Base-by-base conservation (phyloP, 2,888 invertebrate species). In the Andrena chrysosceles region DNA sequence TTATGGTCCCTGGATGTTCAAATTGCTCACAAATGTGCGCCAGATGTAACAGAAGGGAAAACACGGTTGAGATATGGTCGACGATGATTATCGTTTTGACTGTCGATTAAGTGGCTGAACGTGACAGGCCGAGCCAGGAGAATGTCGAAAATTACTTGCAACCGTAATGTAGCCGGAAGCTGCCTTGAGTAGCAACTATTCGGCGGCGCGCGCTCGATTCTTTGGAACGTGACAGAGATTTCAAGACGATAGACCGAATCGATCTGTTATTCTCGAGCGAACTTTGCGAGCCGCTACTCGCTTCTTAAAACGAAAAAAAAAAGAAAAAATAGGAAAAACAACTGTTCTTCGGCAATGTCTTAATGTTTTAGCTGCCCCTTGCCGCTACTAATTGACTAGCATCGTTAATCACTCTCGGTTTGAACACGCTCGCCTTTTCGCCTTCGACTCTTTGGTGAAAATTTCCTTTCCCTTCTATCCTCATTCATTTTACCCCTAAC, bases 341-440 rank as follows among this genome's bases (percentile, higher is more conserved):
- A 31, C 33, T 59, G 16, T 74, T 76, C 59, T 54, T 48, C 66
- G 71, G 74, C 63, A 76, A 72, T 75, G 63, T 75, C 67, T 87
- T 84, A 83, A 86, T 42, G 84, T 77, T 84, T 76, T 83, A 85
- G 85, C 86, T 87, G 85, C 77, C 85, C 81, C 60, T 84, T 87
- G 90, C 86, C 89, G 89, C 90, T 92, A 91, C 91, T 93, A 92
- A 93, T 93, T 94, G 93, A 94, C 93, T 94, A 94, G 93, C 92
- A 93, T 93, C 93, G 92, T 94, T 93, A 92, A 93, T 93, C 93
- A 93, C 91, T 91, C 90, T 90, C 89, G 86, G 67, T 90, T 89
- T 89, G 74, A 84, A 85, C 77, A 86, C 76, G 68, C 75, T 88
- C 85, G 77, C 78, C 83, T 72, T 84, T 69, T 75, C 70, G 42